Evolutionary conservation across 2,797 vertebrate genomes (phyloP).

Genomic region (Poeciliopsis turneri): DNA sequence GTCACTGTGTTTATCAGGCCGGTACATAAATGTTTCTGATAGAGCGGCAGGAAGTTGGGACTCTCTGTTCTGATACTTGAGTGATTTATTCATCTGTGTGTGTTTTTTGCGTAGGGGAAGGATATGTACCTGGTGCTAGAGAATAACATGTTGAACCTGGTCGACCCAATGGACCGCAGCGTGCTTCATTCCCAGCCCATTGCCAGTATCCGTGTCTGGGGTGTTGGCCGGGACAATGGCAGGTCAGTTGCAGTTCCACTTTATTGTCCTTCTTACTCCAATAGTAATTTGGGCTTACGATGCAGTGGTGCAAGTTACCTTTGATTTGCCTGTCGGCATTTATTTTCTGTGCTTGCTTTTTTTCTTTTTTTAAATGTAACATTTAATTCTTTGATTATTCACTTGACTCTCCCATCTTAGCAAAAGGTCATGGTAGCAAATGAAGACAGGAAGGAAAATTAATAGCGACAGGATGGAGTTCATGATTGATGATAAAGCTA

Average conservation of each 20-base stretch:
- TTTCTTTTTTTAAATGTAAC: conserved; percentile 10
- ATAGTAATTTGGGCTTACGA: not conserved
- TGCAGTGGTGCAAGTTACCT: not conserved
- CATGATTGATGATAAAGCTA: conserved; percentile 89
- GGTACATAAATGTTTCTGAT: conserved; percentile 19
- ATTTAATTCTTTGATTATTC: not conserved
- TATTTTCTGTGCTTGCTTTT: not conserved
- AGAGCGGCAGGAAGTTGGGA: conserved; percentile 26
- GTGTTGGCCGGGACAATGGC: conserved; percentile 96
- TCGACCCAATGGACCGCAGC: conserved; percentile 95
- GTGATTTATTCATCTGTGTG: conserved; percentile 29
- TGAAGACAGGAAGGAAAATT: conserved; percentile 45
- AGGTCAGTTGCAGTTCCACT: conserved; percentile 81
- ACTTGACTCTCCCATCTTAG: not conserved
- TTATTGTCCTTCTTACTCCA: not conserved
- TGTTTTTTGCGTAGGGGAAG: conserved; percentile 86
- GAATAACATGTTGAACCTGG: conserved; percentile 95
- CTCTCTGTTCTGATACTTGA: conserved; percentile 36
- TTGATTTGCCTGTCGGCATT: not conserved
- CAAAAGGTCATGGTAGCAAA: conserved; percentile 76
- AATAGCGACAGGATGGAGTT: conserved; percentile 66
- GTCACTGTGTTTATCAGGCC: not conserved
- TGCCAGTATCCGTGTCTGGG: conserved; percentile 97
- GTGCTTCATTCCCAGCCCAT: conserved; percentile 97
- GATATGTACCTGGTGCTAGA: conserved; percentile 98